phyloP scores from a whole-genome alignment of 2,113 vertebrate genomes.

The Danio rerio region DNA sequence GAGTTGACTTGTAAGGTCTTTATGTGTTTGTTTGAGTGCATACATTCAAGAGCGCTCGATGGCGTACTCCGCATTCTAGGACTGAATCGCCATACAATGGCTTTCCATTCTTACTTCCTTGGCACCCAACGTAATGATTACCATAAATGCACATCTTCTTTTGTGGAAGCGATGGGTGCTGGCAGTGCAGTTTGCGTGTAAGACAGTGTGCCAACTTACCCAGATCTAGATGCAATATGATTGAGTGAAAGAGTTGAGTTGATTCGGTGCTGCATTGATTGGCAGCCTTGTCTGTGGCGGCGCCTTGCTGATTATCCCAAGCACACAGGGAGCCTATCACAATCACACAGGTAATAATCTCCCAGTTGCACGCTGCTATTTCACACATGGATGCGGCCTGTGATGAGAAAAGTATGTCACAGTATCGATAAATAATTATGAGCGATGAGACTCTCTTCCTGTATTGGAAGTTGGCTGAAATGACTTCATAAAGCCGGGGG shows the following conservation, averaged over 20 bases:
- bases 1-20: background rate
- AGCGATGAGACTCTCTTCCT: conserved; percentile 69
- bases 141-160: conserved; percentile 15
- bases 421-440: conserved; percentile 79
- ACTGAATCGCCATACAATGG: conserved; percentile 32
- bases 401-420: conserved; percentile 76
- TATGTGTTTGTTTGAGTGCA: background rate
- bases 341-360: conserved; percentile 69
- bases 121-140: background rate
- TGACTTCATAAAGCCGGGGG: conserved; percentile 54
- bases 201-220: conserved; percentile 25
- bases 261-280: conserved; percentile 46
- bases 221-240: conserved; percentile 38
- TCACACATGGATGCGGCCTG: conserved; percentile 79
- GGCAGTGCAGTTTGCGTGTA: conserved; percentile 31
- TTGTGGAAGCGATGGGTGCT: background rate
- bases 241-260: conserved; percentile 34
- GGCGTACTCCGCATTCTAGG: background rate
- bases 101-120: background rate
- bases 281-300: conserved; percentile 39
- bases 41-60: background rate
- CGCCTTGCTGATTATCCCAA: conserved; percentile 32
- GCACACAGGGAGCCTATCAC: conserved; percentile 38
- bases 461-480: conserved; percentile 65
- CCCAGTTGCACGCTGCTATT: conserved; percentile 74